These are phyloP conservation scores for Orientallactaga bullata DNA, from an alignment of 2,113 vertebrate genomes.

Conservation along the genomic window DNA sequence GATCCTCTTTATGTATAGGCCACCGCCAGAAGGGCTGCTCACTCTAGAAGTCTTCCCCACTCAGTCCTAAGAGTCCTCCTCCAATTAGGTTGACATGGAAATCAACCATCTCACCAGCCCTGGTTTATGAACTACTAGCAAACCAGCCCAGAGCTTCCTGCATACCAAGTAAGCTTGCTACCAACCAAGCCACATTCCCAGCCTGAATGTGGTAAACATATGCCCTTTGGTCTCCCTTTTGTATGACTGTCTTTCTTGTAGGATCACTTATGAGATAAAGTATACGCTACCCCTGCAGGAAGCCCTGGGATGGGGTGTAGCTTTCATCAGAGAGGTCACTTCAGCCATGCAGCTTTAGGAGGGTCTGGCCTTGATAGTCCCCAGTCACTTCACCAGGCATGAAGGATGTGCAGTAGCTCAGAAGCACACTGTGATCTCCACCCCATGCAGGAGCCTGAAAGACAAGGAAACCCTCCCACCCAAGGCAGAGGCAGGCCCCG, in stretches of 20 bases:
- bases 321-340: fast-evolving
- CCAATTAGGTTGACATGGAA: too few species aligned
- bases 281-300: fast-evolving
- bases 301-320: fast-evolving
- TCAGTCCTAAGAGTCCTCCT: too few species aligned
- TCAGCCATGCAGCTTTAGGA: neutral
- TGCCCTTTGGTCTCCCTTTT: fast-evolving
- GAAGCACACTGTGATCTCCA: neutral
- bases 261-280: fast-evolving
- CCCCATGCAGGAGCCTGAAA: neutral
- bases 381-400: neutral
- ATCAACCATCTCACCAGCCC: too few species aligned
- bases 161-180: too few species aligned
- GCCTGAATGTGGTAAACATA: neutral
- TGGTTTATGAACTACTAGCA: too few species aligned
- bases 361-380: neutral
- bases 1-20: too few species aligned
- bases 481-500: fast-evolving
- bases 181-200: too few species aligned
- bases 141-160: too few species aligned
- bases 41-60: too few species aligned
- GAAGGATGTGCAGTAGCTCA: neutral
- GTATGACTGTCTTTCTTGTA: fast-evolving
- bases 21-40: too few species aligned
- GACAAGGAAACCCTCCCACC: neutral